Evolutionary conservation across 2,113 vertebrate genomes (phyloP), one percentile per base, ranked within the genome.

Genomic region (Equus quagga): DNA sequence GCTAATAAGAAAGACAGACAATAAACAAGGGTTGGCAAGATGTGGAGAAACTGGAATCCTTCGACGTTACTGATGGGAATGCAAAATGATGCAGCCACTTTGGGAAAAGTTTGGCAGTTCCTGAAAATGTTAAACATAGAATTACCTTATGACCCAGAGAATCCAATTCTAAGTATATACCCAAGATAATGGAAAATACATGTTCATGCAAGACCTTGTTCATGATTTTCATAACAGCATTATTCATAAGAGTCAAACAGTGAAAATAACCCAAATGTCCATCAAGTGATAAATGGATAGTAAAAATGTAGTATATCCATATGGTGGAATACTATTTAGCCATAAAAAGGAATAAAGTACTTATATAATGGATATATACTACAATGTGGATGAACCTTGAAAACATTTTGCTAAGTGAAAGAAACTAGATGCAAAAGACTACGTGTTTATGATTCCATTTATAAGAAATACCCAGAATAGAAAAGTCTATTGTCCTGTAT

Each of bases 401-500:
- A 41, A 17, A 23, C 6, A 11, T 9, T 9, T 17, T 3, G 0
- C 10, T 10, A 1, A 54, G 19, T 26, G 33, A 67, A 6, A 56
- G 46, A 24, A 2, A 2, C 28, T 1, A 3, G 41, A 64, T 60
- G 58, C 21, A 21, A 23, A 12, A 72, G n/a, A 31, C 17, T 14
- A 28, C 17, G 3, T 7, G 7, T 8, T 8, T 7, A 3, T 10
- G 31, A 26, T 36, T 3, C 41, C 19, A 2, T n/a, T 15, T 2
- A 3, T 5, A 14, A 21, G 79, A 15, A 36, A 21, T 1, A 0
- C 9, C 44, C 24, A 49, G 33, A 8, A 18, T 0, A 5, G 41
- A 72, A n/a, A 33, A 10, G 5, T 10, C 54, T 23, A 33, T 3
- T 0, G 7, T 23, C 23, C 1, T 0, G 7, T 5, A 2, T n/a